Evolutionary conservation across 2,888 invertebrate species (phyloP), one percentile per base, ranked within the genome.

Genomic region (Ommatoiulus sabulosus): DNA sequence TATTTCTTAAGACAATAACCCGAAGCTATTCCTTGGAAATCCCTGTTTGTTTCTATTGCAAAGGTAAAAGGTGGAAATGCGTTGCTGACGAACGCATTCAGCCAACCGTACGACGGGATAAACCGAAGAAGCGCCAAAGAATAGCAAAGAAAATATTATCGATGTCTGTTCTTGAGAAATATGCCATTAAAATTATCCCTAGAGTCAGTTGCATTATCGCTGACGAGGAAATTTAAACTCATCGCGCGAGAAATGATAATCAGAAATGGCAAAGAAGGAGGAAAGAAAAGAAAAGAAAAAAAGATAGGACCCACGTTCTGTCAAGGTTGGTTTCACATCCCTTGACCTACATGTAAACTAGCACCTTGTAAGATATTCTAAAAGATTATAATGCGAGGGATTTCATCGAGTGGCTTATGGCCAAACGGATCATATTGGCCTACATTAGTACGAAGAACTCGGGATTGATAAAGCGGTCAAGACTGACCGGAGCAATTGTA

Each of bases 21-120:
- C 72, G 72, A 72, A 72, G 72, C 72, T n/a, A 72, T 72, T 7
- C n/a, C 24, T 72, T 72, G 72, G 72, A 72, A 72, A 72, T 72
- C 72, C 72, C 72, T 72, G 24, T 72, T 72, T 72, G 72, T 72
- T 72, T 20, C 24, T 0, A 72, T 72, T 72, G n/a, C 7, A 72
- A 24, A 72, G 72, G 72, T 24, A 72, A 72, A 24, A 72, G 72
- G 72, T 72, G 24, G n/a, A 63, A n/a, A 12, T 63, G n/a, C 72
- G 72, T 24, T 24, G 72, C 20, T 72, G 24, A 72, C 72, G 20
- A 72, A 24, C 24, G 24, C 72, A 72, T 72, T 72, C 72, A 72
- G 72, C 72, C 72, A 72, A 3, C 72, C 72, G 72, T 72, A 72
- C 24, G 72, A 4, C 6, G 72, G 72, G 72, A n/a, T 24, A 72